Evolutionary conservation across 2,797 vertebrate species (phyloP), one percentile per base, ranked within the genome.

Genomic region (Xyrichtys novacula): DNA sequence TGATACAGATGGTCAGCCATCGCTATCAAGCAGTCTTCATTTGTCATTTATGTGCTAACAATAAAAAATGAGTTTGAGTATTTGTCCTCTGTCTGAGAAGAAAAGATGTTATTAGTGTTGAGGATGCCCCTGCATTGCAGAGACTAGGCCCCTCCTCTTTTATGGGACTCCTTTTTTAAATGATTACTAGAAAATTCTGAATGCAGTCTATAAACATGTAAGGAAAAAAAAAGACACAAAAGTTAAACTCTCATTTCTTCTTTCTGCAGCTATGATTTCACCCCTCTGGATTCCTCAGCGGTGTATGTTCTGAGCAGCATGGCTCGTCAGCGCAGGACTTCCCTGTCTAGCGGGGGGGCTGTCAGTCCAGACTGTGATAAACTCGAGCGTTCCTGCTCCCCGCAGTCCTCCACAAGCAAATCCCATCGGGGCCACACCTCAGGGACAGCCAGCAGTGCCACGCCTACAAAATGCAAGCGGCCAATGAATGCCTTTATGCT

Each of bases 401-500:
- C 95, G 64, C 95, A 96, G 72, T 94, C 95, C 64, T 91, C 96
- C 66, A 94, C 88, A 73, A 92, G 91, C 89, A 98, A 96, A 94
- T 94, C 96, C 83, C 93, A 92, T 89, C 95, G 95, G 91, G 95
- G 91, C 91, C 93, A 96, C 80, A 94, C 93, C 95, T 96, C 97
- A 96, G 97, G 95, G 94, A 97, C 95, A 87, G 85, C 92, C 86
- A 94, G 81, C 82, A 92, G 90, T 89, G 94, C 95, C 95, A 96
- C 95, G 39, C 96, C 97, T 87, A 97, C 94, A 80, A 99, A 98
- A 94, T 99, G 97, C 96, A 99, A 99, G 95, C 96, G 98, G 95
- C 98, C 98, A 95, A 99, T 99, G 98, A 99, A 99, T 90, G 98
- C 98, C 94, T 99, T 99, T 94, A 99, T 99, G 98, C 96, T 99